A percentile compares a stretch with the other conserved stretches of the same genome.
Conservation (phyloP, 2,888 invertebrate genomes). For the Dinocampus coccinellae region DNA sequence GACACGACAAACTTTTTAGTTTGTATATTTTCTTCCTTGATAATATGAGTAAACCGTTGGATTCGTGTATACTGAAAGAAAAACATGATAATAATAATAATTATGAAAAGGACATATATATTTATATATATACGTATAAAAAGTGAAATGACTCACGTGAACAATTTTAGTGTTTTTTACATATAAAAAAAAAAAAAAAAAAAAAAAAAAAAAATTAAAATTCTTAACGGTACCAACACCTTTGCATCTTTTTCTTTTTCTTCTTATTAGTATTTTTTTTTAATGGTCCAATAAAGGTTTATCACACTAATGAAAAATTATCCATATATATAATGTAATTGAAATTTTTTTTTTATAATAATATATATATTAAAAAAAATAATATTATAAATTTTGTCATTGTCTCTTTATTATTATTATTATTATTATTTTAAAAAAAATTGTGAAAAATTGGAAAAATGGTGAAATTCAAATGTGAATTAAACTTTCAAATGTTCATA, state of each 20-base stretch:
- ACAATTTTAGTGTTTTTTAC: background rate
- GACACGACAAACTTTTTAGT: background rate
- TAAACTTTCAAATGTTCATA: too few relatives aligned
- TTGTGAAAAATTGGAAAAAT: too few relatives aligned
- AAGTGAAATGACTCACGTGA: background rate
- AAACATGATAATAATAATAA: background rate
- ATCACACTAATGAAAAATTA: background rate
- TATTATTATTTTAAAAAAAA: too few relatives aligned
- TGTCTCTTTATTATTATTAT: too few relatives aligned
- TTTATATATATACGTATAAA: too few relatives aligned
- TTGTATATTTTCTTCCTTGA: background rate
- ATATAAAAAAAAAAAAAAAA: too few relatives aligned
- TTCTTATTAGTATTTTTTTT: background rate
- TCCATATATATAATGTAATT: background rate
- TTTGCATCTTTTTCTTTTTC: background rate
- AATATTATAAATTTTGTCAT: too few relatives aligned
- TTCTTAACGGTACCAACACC: slow-evolving; percentile 2
- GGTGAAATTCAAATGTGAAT: too few relatives aligned
- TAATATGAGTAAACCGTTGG: slow-evolving; percentile 12
- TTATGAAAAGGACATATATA: background rate
- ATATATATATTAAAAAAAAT: too few relatives aligned
- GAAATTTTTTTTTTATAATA: too few relatives aligned
- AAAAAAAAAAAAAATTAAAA: too few relatives aligned
- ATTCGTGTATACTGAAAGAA: background rate
- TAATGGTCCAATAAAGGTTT: slow-evolving; percentile 15